phyloP scores from a whole-genome alignment of 2,797 vertebrate species.

The Dromococcyx pavoninus region DNA sequence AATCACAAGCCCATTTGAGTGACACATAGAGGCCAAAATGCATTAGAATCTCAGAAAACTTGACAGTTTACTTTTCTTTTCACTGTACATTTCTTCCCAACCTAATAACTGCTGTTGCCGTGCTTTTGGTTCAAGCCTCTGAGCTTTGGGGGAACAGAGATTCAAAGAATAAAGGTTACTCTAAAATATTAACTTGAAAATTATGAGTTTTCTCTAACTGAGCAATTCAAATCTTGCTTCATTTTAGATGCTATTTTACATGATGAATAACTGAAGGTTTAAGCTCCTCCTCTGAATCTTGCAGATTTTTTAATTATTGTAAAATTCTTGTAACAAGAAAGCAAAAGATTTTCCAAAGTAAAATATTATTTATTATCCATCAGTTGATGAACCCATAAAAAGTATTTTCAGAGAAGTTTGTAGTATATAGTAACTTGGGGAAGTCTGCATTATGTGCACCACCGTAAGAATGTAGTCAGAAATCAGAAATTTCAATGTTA shows the following conservation, averaged over 20 bases:
- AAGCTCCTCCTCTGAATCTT: background rate
- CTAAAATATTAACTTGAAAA: background rate
- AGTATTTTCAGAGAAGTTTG: background rate
- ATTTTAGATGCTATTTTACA: background rate
- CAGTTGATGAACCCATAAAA: background rate
- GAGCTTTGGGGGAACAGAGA: background rate
- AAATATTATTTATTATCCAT: background rate
- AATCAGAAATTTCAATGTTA: background rate
- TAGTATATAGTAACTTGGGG: background rate
- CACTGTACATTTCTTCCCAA: background rate
- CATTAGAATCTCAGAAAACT: background rate
- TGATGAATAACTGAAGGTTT: background rate
- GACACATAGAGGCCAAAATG: background rate
- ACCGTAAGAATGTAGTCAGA: background rate
- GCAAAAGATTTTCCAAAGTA: background rate
- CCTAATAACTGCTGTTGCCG: background rate
- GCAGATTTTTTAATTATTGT: background rate
- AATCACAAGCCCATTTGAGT: background rate
- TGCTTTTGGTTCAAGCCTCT: background rate
- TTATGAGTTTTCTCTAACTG: background rate
- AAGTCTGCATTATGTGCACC: background rate
- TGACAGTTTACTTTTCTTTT: background rate
- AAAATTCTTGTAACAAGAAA: background rate
- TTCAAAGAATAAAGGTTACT: background rate
- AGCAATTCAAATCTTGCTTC: background rate